These are phyloP conservation scores for Silurus aristotelis DNA, from an alignment of 2,797 vertebrate species.

Conservation along the genomic window DNA sequence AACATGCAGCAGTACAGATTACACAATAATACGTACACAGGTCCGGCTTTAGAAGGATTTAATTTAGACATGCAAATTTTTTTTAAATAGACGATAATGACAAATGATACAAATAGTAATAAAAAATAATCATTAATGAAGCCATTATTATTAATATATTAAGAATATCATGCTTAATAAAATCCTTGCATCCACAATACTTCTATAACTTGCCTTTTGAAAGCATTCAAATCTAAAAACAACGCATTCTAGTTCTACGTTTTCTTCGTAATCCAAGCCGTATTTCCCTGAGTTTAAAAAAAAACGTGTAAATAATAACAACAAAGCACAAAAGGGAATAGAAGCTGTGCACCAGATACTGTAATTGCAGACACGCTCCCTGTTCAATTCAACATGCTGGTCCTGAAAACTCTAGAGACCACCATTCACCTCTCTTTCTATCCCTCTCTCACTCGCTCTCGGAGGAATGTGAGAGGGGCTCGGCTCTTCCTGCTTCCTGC, in stretches of 20 bases:
- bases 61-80: not conserved
- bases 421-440: conserved; percentile 20
- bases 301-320: not conserved
- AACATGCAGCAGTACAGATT: not conserved
- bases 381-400: not conserved
- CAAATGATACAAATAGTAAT: too few species aligned
- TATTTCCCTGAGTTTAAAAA: not conserved
- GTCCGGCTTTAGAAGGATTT: not conserved
- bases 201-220: not conserved
- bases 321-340: not conserved
- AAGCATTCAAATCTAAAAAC: not conserved
- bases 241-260: not conserved
- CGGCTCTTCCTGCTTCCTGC: conserved; percentile 70
- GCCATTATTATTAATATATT: too few species aligned
- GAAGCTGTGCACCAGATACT: not conserved
- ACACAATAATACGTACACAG: not conserved
- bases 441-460: conserved; percentile 20
- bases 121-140: too few species aligned
- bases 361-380: not conserved
- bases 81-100: too few species aligned
- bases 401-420: not conserved
- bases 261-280: not conserved
- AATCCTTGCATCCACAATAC: not conserved
- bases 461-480: conserved; percentile 73
- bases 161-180: too few species aligned